Evolutionary conservation across 2,888 invertebrate species (phyloP).

Genomic region (Apamea anceps): DNA sequence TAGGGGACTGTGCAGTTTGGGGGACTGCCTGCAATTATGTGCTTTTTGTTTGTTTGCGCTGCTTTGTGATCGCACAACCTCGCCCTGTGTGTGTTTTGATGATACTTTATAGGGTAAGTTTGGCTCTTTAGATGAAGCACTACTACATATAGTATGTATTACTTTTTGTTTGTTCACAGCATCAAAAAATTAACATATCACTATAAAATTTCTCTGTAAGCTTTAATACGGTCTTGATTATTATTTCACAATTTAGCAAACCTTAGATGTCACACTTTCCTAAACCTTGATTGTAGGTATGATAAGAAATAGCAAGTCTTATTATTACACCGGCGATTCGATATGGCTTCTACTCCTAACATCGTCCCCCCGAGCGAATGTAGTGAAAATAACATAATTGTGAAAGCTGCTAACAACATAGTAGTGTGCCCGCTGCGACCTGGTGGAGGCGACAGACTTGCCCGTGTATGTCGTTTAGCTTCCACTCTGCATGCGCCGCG

Average conservation of each 20-base stretch:
- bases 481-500: conserved; percentile 35
- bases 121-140: conserved; percentile 11
- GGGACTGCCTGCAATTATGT: conserved; percentile 54
- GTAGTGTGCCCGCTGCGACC: not conserved
- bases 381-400: not conserved
- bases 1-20: conserved; percentile 34
- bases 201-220: not conserved
- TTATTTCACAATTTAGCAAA: not conserved
- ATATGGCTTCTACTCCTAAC: not conserved
- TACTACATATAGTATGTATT: not conserved
- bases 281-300: not conserved
- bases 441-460: conserved; percentile 12
- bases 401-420: not conserved
- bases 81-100: conserved; percentile 14
- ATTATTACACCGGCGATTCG: not conserved
- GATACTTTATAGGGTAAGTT: conserved; percentile 33
- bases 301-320: not conserved
- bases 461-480: conserved; percentile 30
- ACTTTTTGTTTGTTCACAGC: not conserved
- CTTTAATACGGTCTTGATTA: not conserved
- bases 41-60: conserved; percentile 51
- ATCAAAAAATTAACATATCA: not conserved
- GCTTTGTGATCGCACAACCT: conserved; percentile 61
- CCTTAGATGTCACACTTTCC: not conserved
- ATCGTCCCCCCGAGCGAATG: not conserved